These are phyloP conservation scores for Epirrhoe alternata DNA, from an alignment of 2,888 invertebrate genomes.

Conservation along the genomic window DNA sequence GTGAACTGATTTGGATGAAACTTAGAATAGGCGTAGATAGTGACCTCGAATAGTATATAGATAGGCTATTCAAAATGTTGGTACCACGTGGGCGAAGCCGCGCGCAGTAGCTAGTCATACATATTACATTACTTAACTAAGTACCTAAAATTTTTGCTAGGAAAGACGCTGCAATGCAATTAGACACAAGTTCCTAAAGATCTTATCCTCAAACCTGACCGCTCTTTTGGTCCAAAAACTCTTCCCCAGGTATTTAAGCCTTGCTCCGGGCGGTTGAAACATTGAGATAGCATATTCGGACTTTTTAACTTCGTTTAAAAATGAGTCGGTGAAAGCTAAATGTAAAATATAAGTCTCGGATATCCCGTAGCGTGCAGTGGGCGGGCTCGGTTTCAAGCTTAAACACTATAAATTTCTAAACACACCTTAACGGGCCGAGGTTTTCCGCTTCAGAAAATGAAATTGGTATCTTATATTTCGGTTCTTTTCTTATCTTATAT, in stretches of 20 bases:
- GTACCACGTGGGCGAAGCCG: too few relatives aligned
- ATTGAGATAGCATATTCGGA: slow-evolving; percentile 4
- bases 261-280: not conserved
- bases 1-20: too few relatives aligned
- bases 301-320: slow-evolving; percentile 30
- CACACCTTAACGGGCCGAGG: slow-evolving; percentile 48
- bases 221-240: slow-evolving; percentile 1
- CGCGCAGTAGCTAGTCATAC: too few relatives aligned
- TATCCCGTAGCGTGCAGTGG: slow-evolving; percentile 50
- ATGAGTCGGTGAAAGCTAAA: slow-evolving; percentile 48
- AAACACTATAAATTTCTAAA: slow-evolving; percentile 61
- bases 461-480: slow-evolving; percentile 42
- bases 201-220: not conserved
- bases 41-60: too few relatives aligned
- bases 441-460: slow-evolving; percentile 46
- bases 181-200: not conserved
- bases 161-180: not conserved
- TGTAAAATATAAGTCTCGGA: slow-evolving; percentile 55
- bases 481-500: too few relatives aligned
- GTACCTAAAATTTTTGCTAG: too few relatives aligned
- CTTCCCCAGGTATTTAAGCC: slow-evolving; percentile 9
- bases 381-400: slow-evolving; percentile 47
- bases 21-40: too few relatives aligned
- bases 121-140: too few relatives aligned
- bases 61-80: too few relatives aligned